Percentiles rank a stretch among this genome's conserved stretches.
Evolutionary conservation across 2,888 invertebrate genomes (phyloP).

Genomic region (Macrophya alboannulata): DNA sequence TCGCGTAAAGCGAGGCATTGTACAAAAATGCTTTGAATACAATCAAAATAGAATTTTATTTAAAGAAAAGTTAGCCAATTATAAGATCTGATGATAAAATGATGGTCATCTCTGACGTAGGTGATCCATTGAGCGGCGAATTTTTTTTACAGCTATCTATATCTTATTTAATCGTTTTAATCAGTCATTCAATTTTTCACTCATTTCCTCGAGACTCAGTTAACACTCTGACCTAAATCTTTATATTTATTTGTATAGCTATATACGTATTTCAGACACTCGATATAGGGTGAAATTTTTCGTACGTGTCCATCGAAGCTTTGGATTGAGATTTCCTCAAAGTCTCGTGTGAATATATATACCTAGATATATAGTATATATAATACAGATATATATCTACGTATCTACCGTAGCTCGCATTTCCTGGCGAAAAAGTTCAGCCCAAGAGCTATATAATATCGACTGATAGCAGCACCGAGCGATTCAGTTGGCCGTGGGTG

Average conservation of each 20-base stretch:
- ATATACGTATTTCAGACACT: too few species aligned
- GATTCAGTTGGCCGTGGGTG: conserved; percentile 41
- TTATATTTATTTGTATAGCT: neutral
- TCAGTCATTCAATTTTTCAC: neutral
- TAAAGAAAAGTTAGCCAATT: conserved; percentile 9
- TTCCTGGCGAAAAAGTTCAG: conserved; percentile 3
- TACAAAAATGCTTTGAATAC: conserved; percentile 7
- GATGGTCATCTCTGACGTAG: too few species aligned
- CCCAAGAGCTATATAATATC: conserved; percentile 52
- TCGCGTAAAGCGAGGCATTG: conserved; percentile 34
- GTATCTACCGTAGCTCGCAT: conserved; percentile 5
- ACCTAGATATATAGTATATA: neutral
- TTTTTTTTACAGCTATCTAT: too few species aligned
- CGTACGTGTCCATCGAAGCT: conserved; percentile 7
- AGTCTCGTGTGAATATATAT: neutral
- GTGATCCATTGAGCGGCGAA: too few species aligned
- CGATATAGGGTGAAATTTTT: neutral
- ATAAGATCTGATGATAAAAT: conserved; percentile 9
- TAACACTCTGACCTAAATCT: neutral
- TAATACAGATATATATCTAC: neutral
- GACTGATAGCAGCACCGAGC: conserved; percentile 47
- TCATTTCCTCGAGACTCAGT: neutral
- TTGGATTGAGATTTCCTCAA: neutral
- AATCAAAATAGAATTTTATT: conserved; percentile 24
- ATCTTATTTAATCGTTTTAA: too few species aligned